These are phyloP conservation scores for Nycticryphes semicollaris DNA, from an alignment of 2,113 vertebrate genomes.

Conservation along the genomic window DNA sequence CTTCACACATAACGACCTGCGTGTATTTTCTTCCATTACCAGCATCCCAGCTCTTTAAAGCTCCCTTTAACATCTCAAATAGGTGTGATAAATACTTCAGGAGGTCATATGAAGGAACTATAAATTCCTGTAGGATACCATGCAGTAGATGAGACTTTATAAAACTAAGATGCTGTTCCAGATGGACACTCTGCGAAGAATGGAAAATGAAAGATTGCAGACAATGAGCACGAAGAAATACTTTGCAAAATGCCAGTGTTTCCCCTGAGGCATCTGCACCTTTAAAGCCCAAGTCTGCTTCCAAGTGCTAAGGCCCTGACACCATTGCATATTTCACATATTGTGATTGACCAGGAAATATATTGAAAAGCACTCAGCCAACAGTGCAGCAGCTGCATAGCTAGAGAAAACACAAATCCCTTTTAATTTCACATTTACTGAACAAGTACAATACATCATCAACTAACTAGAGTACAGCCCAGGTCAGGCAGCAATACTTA, in stretches of 20 bases:
- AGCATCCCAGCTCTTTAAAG: neutral
- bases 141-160: neutral
- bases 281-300: neutral
- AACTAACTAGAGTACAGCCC: neutral
- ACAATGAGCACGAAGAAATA: neutral
- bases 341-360: neutral
- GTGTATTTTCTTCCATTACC: neutral
- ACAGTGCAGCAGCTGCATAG: constrained; percentile 31
- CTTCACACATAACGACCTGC: neutral
- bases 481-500: neutral
- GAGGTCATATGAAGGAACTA: neutral
- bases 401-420: neutral
- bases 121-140: neutral
- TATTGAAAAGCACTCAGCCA: neutral
- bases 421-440: constrained; percentile 37
- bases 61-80: neutral
- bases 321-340: neutral
- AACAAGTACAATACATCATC: constrained; percentile 27
- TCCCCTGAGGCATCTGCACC: neutral
- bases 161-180: neutral
- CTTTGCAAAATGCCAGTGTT: neutral
- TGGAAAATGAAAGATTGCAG: neutral
- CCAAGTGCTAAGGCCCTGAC: neutral
- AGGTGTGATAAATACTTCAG: neutral
- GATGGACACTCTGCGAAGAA: neutral